These are phyloP conservation scores for Acholoe squamosa DNA, from an alignment of 2,888 invertebrate species.

Conservation along the genomic window DNA sequence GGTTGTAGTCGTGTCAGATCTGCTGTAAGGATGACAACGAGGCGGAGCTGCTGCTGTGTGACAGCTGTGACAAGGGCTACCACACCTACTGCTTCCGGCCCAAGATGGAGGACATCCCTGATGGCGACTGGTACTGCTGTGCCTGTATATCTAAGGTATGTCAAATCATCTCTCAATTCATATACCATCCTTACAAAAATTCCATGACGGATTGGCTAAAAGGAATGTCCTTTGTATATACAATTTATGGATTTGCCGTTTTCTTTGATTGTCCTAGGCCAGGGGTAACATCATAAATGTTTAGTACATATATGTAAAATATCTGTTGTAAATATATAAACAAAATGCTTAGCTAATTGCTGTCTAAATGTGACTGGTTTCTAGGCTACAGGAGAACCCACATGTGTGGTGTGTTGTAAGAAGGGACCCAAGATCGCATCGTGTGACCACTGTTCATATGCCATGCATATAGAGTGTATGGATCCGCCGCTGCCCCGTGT, in stretches of 20 bases:
- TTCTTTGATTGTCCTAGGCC: too few species aligned
- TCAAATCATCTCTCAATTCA: too few species aligned
- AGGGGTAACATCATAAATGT: too few species aligned
- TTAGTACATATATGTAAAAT: conserved; percentile 83
- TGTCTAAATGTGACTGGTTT: too few species aligned
- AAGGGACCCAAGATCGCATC: conserved; percentile 88
- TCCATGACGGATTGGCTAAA: neutral
- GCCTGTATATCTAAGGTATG: conserved; percentile 87
- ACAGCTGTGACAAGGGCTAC: conserved; percentile 98
- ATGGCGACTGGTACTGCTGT: conserved; percentile 99
- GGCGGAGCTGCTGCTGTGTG: conserved; percentile 95
- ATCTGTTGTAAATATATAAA: too few species aligned
- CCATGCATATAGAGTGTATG: conserved; percentile 96
- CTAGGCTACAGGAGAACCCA: conserved; percentile 90
- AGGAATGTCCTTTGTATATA: too few species aligned
- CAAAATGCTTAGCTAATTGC: neutral
- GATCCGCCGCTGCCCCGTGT: conserved; percentile 90
- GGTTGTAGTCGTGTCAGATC: conserved; percentile 96
- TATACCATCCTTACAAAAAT: neutral
- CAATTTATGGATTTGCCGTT: too few species aligned
- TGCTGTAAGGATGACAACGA: conserved; percentile 98
- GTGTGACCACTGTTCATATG: conserved; percentile 95
- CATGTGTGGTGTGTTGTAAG: conserved; percentile 96
- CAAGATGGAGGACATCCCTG: conserved; percentile 96
- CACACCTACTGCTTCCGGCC: conserved; percentile 99